These are phyloP conservation scores for Dicranocentrus wangi DNA, from an alignment of 2,888 invertebrate species.

Conservation along the genomic window DNA sequence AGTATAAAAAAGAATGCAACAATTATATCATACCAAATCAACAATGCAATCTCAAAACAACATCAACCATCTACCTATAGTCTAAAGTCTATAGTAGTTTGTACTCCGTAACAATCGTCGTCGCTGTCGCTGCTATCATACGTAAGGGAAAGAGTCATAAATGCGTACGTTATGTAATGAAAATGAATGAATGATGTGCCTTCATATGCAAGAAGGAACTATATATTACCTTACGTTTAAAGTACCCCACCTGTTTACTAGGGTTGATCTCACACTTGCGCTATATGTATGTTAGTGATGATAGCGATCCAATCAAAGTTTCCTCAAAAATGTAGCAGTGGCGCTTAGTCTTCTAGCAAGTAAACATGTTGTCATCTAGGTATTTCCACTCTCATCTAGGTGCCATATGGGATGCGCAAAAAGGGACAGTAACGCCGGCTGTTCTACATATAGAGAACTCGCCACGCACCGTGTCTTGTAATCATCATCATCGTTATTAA, in stretches of 20 bases:
- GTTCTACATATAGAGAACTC: constrained; percentile 16
- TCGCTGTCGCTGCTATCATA: constrained; percentile 28
- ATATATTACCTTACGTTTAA: constrained; percentile 10
- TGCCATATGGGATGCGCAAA: constrained; percentile 16
- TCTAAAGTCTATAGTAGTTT: too few species aligned
- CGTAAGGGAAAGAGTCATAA: constrained; percentile 48
- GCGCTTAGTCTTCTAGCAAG: not conserved
- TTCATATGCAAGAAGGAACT: constrained; percentile 26
- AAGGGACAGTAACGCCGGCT: constrained; percentile 30
- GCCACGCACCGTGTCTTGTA: constrained; percentile 51
- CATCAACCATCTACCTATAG: not conserved
- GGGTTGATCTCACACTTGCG: not conserved
- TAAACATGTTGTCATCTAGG: constrained; percentile 20
- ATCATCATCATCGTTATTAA: constrained; percentile 26
- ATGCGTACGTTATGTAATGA: constrained; percentile 58
- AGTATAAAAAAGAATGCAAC: constrained; percentile 62
- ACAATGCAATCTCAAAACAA: constrained; percentile 8
- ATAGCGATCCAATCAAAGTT: constrained; percentile 52
- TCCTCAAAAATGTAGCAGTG: constrained; percentile 53
- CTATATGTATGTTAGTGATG: constrained; percentile 20
- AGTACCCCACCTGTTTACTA: constrained; percentile 53
- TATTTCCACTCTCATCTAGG: not conserved
- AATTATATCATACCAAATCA: constrained; percentile 56
- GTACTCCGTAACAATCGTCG: constrained; percentile 12
- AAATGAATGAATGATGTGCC: constrained; percentile 56